Evolutionary conservation across 2,888 invertebrate genomes (phyloP), one percentile per base, ranked within the genome.

Genomic region (Ditylenchus weischeri): DNA sequence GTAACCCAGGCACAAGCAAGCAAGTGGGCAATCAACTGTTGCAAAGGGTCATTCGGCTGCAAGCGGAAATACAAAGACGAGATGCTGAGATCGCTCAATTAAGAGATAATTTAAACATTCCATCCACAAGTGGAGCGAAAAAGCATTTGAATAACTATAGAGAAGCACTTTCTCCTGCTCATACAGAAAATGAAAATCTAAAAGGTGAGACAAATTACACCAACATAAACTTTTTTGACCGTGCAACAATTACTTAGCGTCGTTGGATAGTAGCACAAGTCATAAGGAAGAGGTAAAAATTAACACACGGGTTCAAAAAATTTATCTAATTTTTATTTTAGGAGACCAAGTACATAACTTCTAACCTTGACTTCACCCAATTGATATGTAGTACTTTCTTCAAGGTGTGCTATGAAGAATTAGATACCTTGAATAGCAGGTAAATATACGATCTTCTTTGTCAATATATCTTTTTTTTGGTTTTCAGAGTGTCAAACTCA

Each of bases 11-110:
- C 8, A 43, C 43, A 8, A 43, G 43, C 8, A 43, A 43, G 8
- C 43, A 43, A 15, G 43, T 43, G 43, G 43, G 43, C 13, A 71
- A 72, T 47, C 71, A 71, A 57, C 60, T 78, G 15, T 59, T 78
- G n/a, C 78, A 78, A 49, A 63, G 76, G 49, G 77, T 78, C 0
- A 72, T 76, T 19, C 62, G 75, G 19, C 69, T 78, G 15, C 78
- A 78, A 57, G 68, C 74, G 15, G 78, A 78, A 58, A 48, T 78
- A 19, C 66, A 74, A 5, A 57, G 71, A 36, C 71, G 70, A 35
- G 78, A 78, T 59, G 70, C 73, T 23, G 76, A 77, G 66, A 74
- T 77, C 15, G 57, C 66, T 21, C 61, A 54, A n/a, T 47, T 72
- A 15, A 54, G 65, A 19, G 72, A 72, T 35, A 36, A 59, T 11